Conservation (phyloP, 2,797 vertebrate species). For the Momotus momota region DNA sequence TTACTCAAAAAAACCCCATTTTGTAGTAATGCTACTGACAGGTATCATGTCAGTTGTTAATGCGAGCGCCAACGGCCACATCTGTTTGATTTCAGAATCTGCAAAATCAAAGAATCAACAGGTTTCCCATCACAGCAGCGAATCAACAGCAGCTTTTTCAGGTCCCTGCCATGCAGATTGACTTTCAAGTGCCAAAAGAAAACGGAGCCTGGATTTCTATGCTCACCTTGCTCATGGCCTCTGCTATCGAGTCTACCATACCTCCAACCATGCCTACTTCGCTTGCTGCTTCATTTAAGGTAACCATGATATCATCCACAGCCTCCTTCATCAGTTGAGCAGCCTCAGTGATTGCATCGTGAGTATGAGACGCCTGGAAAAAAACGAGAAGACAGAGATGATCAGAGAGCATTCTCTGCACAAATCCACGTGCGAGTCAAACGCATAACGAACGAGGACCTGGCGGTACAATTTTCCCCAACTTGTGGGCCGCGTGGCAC, state of each 20-base stretch:
- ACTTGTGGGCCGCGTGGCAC: neutral
- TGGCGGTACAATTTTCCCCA: neutral
- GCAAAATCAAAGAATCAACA: neutral
- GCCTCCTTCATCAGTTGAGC: slow-evolving; percentile 97
- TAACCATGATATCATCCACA: slow-evolving; percentile 98
- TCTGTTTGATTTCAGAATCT: neutral
- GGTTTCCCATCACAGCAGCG: neutral
- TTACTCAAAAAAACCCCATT: neutral
- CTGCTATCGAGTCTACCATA: slow-evolving; percentile 96
- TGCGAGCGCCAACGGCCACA: fast-evolving
- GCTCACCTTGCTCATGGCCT: slow-evolving; percentile 93
- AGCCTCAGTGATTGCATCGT: slow-evolving; percentile 93
- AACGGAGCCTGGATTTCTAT: neutral
- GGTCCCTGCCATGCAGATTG: neutral
- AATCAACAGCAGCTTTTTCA: neutral
- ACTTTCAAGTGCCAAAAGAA: neutral
- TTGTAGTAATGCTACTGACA: neutral
- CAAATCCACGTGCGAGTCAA: neutral
- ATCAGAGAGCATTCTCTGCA: neutral
- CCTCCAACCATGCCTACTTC: slow-evolving; percentile 97
- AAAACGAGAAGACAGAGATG: neutral
- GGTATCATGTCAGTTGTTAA: neutral
- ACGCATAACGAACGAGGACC: neutral
- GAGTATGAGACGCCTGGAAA: slow-evolving; percentile 90
- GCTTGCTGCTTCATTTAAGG: slow-evolving; percentile 95